Percentiles rank a stretch among this genome's conserved stretches.
phyloP scores from a whole-genome alignment of 1,140 invertebrate genomes.

The Venustaconcha ellipsiformis region DNA sequence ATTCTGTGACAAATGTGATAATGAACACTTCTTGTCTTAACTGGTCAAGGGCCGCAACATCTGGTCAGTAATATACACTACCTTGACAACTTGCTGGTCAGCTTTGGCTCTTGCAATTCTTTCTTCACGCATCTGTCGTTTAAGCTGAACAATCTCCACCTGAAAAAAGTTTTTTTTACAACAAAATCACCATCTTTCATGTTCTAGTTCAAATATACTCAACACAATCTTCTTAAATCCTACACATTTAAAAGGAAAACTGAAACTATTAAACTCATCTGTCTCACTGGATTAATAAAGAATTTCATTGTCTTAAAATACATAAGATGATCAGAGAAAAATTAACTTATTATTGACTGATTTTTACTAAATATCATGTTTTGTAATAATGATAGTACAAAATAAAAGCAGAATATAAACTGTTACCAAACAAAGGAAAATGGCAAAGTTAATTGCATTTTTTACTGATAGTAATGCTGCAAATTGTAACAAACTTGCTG shows the following conservation, averaged over 20 bases:
- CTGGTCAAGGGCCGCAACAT: too few relatives aligned
- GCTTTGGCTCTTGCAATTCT: slow-evolving; percentile 50
- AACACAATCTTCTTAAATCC: background rate
- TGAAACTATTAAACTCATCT: background rate
- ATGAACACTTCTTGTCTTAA: too few relatives aligned
- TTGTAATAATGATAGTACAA: too few relatives aligned
- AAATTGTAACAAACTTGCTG: too few relatives aligned
- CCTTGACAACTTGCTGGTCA: slow-evolving; percentile 58
- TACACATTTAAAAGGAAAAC: background rate
- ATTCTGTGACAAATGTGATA: too few relatives aligned
- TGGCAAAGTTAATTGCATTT: too few relatives aligned
- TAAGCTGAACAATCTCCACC: slow-evolving; percentile 61
- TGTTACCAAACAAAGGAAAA: too few relatives aligned
- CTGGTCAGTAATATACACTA: slow-evolving; percentile 13
- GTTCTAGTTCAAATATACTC: background rate
- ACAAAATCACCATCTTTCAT: background rate
- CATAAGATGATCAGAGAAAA: background rate
- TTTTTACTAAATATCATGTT: too few relatives aligned
- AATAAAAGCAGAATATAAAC: too few relatives aligned
- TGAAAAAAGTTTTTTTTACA: slow-evolving; percentile 26
- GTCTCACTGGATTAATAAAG: background rate
- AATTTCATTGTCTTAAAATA: background rate
- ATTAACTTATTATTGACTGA: background rate
- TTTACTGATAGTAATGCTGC: too few relatives aligned
- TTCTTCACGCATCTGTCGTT: slow-evolving; percentile 57